Evolutionary conservation across 2,888 invertebrate species (phyloP).

Genomic region (Leptinotarsa peninsularis): DNA sequence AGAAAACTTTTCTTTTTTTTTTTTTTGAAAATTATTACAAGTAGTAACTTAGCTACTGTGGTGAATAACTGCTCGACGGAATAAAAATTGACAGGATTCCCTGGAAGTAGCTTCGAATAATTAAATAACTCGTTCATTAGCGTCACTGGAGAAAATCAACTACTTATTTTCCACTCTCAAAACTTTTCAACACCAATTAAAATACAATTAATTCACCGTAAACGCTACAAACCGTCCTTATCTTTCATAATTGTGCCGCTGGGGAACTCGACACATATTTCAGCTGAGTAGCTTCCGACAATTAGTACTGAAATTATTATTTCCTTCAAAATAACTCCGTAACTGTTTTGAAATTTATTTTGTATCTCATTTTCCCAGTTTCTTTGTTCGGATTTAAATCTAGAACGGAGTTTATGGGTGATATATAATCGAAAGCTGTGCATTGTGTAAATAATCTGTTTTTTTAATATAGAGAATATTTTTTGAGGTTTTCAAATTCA

Average conservation of each 20-base stretch:
- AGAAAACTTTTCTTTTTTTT: no score
- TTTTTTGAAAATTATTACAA: no score
- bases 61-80: neutral
- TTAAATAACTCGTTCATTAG: neutral
- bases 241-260: conserved; percentile 18
- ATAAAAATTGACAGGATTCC: neutral
- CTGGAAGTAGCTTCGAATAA: neutral
- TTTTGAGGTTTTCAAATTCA: no score
- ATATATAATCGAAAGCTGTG: no score
- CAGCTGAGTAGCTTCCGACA: conserved; percentile 15
- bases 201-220: conserved; percentile 17
- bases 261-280: conserved; percentile 18
- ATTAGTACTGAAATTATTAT: conserved; percentile 14
- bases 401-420: neutral
- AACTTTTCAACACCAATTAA: conserved; percentile 18
- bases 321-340: conserved; percentile 5
- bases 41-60: no score
- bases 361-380: neutral
- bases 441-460: no score
- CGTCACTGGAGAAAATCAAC: neutral
- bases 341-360: neutral
- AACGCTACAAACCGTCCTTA: conserved; percentile 14
- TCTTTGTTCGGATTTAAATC: neutral
- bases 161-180: neutral
- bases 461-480: no score